A percentile compares a stretch with the other conserved stretches of the same genome.
phyloP scores from a whole-genome alignment of 2,888 invertebrate species.

The Keiferia lycopersicella region DNA sequence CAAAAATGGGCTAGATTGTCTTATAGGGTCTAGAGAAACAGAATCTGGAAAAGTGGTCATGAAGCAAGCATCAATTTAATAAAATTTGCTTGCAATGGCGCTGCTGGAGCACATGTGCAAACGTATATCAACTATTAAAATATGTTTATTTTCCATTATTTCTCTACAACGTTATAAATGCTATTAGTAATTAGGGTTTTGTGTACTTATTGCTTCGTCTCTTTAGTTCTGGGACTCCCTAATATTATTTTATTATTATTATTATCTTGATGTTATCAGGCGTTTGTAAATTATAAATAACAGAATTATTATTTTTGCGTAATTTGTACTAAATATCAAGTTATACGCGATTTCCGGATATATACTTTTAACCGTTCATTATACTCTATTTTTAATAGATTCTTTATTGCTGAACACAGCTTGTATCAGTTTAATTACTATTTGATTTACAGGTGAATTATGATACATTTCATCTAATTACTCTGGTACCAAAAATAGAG shows the following conservation, averaged over 20 bases:
- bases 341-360: neutral
- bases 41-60: no score
- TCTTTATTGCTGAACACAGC: slow-evolving; percentile 8
- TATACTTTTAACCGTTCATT: neutral
- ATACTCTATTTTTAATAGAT: neutral
- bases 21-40: no score
- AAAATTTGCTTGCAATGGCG: no score
- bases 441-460: slow-evolving; percentile 13
- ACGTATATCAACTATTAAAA: no score
- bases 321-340: slow-evolving; percentile 1
- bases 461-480: slow-evolving; percentile 21
- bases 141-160: no score
- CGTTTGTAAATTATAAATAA: neutral
- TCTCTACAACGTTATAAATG: no score
- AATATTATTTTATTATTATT: neutral
- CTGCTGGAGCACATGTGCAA: no score
- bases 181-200: no score
- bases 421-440: slow-evolving; percentile 1
- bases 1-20: no score
- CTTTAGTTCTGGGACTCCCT: no score
- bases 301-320: neutral
- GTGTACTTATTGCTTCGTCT: no score
- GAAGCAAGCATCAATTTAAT: no score
- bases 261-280: neutral
- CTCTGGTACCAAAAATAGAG: slow-evolving; percentile 78